phyloP scores from a whole-genome alignment of 2,113 vertebrate species.

The Hyla sarda region DNA sequence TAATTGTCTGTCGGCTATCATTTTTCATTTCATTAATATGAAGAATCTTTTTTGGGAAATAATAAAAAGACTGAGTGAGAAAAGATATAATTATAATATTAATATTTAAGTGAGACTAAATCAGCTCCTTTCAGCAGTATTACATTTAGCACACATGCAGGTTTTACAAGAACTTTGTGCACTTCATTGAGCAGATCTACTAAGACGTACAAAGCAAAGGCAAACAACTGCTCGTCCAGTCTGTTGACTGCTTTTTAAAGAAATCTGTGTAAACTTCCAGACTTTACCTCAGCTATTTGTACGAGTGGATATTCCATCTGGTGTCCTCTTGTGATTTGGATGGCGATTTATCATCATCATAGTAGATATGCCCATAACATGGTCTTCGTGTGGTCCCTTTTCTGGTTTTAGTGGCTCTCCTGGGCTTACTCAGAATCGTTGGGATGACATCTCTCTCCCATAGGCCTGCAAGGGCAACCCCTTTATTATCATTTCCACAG shows the following conservation, averaged over 20 bases:
- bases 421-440: too few relatives aligned
- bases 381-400: too few relatives aligned
- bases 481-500: too few relatives aligned
- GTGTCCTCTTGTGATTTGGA: background rate
- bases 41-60: background rate
- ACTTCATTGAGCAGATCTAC: background rate
- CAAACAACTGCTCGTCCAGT: conserved; percentile 1
- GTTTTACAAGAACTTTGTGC: background rate
- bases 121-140: background rate
- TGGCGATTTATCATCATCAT: background rate
- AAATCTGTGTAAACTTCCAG: background rate
- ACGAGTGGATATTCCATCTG: background rate
- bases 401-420: too few relatives aligned
- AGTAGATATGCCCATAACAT: background rate
- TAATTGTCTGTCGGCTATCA: background rate
- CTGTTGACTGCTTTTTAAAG: background rate
- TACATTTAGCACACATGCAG: conserved; percentile 10
- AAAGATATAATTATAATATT: conserved; percentile 29
- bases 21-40: background rate
- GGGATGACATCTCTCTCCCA: too few relatives aligned
- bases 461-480: too few relatives aligned
- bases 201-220: background rate
- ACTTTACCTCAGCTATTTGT: background rate
- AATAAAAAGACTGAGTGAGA: background rate
- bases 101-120: conserved; percentile 29